Evolutionary conservation across 2,888 invertebrate genomes (phyloP), one percentile per base, ranked within the genome.

Genomic region (Desoria tigrina): DNA sequence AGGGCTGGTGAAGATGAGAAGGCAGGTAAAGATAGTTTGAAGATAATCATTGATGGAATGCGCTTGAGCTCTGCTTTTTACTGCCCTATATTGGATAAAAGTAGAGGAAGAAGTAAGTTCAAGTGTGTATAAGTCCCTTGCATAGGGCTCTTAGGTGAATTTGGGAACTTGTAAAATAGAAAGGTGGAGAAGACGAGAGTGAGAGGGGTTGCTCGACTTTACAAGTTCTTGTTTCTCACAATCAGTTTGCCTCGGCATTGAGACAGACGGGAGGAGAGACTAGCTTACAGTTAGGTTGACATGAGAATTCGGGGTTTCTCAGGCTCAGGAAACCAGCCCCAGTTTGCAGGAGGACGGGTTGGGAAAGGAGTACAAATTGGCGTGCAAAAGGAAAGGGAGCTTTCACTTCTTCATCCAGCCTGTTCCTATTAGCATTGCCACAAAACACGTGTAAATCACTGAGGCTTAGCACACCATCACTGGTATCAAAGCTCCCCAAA

Each of bases 401-500:
- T 72, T 67, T 69, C 72, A 72, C 69, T 71, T 65, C 54, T 64
- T 65, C 61, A 69, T 65, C 64, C 65, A 63, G 63, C 54, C 66
- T 58, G 68, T 60, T 66, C 66, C 18, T 11, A 37, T 45, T 45
- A 45, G 7, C 51, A 60, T 61, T 66, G 61, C 68, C 67, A 61
- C 63, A 69, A 72, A 72, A 69, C 69, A 72, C 67, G 72, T 72
- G 72, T 72, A 69, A 72, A 72, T 72, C 72, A 72, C 67, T 69
- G 61, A 49, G 66, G 71, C 69, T 72, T 72, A 72, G 60, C 59
- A 53, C 55, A 53, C 21, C 11, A 21, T 7, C 51, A 26, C 24
- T 16, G 26, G 51, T 14, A 51, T 18, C 18, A 51, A 51, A 51
- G 23, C 26, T 23, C 21, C 24, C 4, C n/a, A n/a, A 18, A 45